These are phyloP conservation scores for Eulemur albifrons DNA, from an alignment of 2,797 vertebrate species.

Conservation along the genomic window DNA sequence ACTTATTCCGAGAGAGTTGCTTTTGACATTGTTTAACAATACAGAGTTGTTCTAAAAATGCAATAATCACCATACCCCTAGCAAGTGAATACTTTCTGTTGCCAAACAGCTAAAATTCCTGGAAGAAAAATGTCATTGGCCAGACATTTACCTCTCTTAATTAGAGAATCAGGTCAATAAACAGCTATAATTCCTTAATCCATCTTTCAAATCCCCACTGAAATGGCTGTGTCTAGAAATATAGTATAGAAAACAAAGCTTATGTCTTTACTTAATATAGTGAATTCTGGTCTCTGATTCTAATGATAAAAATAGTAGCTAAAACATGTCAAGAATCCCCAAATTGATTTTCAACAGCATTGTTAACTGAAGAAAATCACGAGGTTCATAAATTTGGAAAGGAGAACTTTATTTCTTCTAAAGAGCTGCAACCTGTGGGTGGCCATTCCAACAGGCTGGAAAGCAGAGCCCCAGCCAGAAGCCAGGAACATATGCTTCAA, in stretches of 20 bases:
- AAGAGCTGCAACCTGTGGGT: background rate
- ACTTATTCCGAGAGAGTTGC: background rate
- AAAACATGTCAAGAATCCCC: background rate
- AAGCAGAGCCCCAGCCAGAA: background rate
- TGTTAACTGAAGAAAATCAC: background rate
- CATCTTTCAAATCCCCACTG: background rate
- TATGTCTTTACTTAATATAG: background rate
- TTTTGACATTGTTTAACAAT: background rate
- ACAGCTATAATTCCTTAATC: background rate
- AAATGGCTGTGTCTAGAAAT: background rate
- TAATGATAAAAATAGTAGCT: background rate
- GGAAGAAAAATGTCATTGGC: background rate
- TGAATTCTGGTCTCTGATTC: background rate
- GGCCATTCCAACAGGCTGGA: background rate
- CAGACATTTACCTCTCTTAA: background rate
- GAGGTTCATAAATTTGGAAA: background rate
- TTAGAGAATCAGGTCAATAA: slow-evolving; percentile 14
- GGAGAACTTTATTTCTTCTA: background rate
- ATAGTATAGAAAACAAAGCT: background rate
- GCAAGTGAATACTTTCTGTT: background rate
- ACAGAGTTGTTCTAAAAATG: background rate
- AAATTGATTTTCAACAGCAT: background rate
- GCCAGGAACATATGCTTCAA: background rate
- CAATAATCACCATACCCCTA: background rate
- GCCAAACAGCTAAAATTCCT: background rate